phyloP scores from a whole-genome alignment of 2,888 invertebrate species.

The Spilarctia lutea region DNA sequence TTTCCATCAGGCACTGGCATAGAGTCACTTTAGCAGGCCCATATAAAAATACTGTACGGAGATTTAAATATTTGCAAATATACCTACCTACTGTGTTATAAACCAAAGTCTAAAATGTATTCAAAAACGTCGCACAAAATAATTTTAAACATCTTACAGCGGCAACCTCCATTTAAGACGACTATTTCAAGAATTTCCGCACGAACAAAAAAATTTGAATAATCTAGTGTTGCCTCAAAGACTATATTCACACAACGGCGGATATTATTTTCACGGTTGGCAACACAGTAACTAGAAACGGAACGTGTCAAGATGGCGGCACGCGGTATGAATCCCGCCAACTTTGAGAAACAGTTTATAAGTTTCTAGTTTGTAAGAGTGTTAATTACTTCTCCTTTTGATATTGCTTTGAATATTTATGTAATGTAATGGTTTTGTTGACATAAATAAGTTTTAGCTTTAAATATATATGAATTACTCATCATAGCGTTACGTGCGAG shows the following conservation, averaged over 20 bases:
- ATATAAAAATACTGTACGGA: no score
- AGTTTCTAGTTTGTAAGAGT: slow-evolving; percentile 46
- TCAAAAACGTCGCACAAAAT: neutral
- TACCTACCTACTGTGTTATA: neutral
- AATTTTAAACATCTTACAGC: slow-evolving; percentile 15
- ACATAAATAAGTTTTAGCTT: slow-evolving; percentile 6
- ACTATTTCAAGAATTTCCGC: slow-evolving; percentile 46
- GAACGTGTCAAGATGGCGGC: slow-evolving; percentile 60
- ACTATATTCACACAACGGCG: slow-evolving; percentile 72
- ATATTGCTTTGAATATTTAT: slow-evolving; percentile 39
- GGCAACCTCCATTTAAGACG: slow-evolving; percentile 12
- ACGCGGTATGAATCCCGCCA: slow-evolving; percentile 49
- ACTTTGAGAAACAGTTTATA: slow-evolving; percentile 47
- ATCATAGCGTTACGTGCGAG: neutral
- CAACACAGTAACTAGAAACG: slow-evolving; percentile 77
- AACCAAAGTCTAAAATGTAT: no score
- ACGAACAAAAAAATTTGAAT: slow-evolving; percentile 60
- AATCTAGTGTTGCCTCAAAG: slow-evolving; percentile 73
- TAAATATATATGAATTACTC: neutral
- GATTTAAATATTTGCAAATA: neutral
- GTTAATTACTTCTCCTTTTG: slow-evolving; percentile 53
- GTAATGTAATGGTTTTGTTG: slow-evolving; percentile 5
- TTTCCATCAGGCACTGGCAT: no score
- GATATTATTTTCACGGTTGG: slow-evolving; percentile 82
- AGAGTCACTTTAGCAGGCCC: no score